Percentiles rank a stretch among this genome's conserved stretches.
phyloP scores from a whole-genome alignment of 1,140 invertebrate genomes.

The Coelopa frigida region DNA sequence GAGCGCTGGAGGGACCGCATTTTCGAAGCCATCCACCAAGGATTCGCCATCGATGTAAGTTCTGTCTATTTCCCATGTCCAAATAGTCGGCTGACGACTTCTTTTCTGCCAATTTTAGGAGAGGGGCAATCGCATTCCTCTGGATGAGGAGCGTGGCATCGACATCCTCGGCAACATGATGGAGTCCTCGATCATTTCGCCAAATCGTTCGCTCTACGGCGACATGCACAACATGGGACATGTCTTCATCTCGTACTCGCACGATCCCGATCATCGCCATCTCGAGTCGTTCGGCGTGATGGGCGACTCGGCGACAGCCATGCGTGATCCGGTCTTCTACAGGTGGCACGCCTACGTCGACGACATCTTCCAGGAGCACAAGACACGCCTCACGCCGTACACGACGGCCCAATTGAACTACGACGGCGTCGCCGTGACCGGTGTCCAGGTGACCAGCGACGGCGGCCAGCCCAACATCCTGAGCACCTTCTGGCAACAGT shows the following conservation, averaged over 20 bases:
- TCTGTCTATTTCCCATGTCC: neutral
- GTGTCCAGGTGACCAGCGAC: conserved; percentile 47
- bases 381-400: conserved; percentile 60
- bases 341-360: conserved; percentile 76
- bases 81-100: neutral
- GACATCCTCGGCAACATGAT: conserved; percentile 74
- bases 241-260: conserved; percentile 57
- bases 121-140: conserved; percentile 47
- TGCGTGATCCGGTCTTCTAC: conserved; percentile 81
- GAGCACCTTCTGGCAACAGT: conserved; percentile 66
- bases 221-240: conserved; percentile 65
- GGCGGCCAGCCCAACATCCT: conserved; percentile 51
- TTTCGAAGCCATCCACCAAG: conserved; percentile 64
- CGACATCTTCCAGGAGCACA: conserved; percentile 70
- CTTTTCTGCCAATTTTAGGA: conserved; percentile 19
- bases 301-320: conserved; percentile 64
- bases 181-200: conserved; percentile 63
- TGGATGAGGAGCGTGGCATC: conserved; percentile 65
- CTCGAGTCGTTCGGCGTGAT: conserved; percentile 61
- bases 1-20: conserved; percentile 70
- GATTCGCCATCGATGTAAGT: conserved; percentile 52
- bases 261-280: conserved; percentile 66
- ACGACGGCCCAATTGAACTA: conserved; percentile 53
- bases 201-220: conserved; percentile 64
- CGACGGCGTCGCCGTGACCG: conserved; percentile 53